Conservation (phyloP, 2,888 invertebrate species). For the Sepioteuthis lessoniana region DNA sequence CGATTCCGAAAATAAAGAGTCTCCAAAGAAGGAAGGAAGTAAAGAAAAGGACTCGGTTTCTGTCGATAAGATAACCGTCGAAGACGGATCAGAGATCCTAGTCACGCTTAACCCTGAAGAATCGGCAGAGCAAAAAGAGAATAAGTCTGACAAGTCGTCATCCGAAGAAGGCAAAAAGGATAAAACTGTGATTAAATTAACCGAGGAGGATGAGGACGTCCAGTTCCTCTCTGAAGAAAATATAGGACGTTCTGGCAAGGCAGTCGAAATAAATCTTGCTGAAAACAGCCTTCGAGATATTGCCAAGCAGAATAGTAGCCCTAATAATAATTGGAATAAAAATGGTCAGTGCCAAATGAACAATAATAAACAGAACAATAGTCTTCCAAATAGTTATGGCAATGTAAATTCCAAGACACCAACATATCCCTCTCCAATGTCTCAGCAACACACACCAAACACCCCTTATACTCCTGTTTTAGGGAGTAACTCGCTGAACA, state of each 20-base stretch:
- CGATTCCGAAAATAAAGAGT: neutral
- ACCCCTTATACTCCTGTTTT: neutral
- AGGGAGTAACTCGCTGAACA: neutral
- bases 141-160: neutral
- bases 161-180: neutral
- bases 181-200: conserved; percentile 11
- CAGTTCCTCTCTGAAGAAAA: neutral
- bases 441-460: neutral
- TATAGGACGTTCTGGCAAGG: neutral
- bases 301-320: neutral
- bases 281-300: conserved; percentile 17
- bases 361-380: neutral
- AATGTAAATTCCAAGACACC: neutral
- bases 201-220: neutral
- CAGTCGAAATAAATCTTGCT: conserved; percentile 21
- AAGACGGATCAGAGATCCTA: conserved; percentile 24
- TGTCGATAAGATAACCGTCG: neutral
- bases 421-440: neutral
- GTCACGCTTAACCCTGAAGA: neutral
- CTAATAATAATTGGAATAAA: neutral
- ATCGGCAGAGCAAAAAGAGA: neutral
- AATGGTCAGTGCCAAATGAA: neutral
- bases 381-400: neutral
- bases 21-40: conserved; percentile 36
- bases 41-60: neutral